These are phyloP conservation scores for Drosophila picticornis DNA, from an alignment of 2,888 invertebrate genomes.

Conservation along the genomic window DNA sequence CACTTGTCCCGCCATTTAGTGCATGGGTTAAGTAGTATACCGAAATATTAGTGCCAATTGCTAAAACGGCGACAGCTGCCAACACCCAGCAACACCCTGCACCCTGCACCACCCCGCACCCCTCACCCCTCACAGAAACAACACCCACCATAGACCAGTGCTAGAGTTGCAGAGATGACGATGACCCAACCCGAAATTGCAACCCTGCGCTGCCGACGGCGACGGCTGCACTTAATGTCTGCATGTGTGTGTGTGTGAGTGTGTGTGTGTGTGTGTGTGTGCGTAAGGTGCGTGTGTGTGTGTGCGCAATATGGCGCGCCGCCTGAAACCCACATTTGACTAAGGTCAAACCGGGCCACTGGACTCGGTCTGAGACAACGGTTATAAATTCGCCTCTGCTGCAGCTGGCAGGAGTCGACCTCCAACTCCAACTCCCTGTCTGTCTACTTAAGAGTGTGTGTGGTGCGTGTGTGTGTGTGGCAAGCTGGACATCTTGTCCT, in stretches of 20 bases:
- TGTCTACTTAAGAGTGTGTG: conserved; percentile 8
- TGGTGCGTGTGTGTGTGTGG: conserved; percentile 13
- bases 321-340: conserved; percentile 60
- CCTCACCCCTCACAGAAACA: conserved; percentile 3
- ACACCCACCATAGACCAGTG: conserved; percentile 20
- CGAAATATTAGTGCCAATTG: conserved; percentile 72
- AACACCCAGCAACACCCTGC: conserved; percentile 19
- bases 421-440: conserved; percentile 9
- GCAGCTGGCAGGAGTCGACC: conserved; percentile 49
- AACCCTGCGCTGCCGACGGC: conserved; percentile 58
- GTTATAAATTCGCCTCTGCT: conserved; percentile 29
- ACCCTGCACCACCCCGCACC: conserved; percentile 5
- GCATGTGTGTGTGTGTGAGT: conserved; percentile 23
- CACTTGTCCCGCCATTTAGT: conserved; percentile 81
- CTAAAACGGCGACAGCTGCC: conserved; percentile 68
- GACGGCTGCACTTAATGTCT: conserved; percentile 68
- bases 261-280: conserved; percentile 30
- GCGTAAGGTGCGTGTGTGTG: conserved; percentile 31
- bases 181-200: conserved; percentile 63
- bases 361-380: conserved; percentile 29
- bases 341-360: conserved; percentile 64
- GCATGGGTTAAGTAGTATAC: conserved; percentile 82
- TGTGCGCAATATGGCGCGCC: conserved; percentile 74
- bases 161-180: conserved; percentile 37
- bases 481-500: conserved; percentile 11